Evolutionary conservation across 2,888 invertebrate genomes (phyloP).

Genomic region (Rosalia funebris): DNA sequence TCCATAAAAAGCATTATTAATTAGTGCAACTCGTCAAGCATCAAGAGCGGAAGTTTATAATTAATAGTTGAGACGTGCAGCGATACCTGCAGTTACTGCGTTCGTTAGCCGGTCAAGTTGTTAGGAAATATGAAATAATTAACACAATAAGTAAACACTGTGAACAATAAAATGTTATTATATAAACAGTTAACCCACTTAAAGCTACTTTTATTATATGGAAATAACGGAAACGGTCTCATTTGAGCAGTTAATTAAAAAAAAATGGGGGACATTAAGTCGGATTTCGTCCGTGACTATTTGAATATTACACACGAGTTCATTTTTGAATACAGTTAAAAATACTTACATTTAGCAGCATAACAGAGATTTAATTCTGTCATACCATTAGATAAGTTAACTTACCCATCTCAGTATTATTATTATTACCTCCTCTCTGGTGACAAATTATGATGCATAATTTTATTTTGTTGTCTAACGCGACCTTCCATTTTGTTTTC

Average conservation of each 20-base stretch:
- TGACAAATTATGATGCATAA: no score
- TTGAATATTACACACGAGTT: no score
- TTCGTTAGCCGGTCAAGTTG: constrained; percentile 5
- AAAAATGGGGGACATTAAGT: not conserved
- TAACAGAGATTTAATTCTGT: no score
- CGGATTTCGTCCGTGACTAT: no score
- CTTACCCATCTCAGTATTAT: no score
- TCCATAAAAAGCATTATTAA: constrained; percentile 18
- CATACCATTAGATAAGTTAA: no score
- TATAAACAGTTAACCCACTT: constrained; percentile 2
- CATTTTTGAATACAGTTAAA: no score
- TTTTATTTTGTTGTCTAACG: no score
- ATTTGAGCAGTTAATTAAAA: not conserved
- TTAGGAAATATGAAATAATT: not conserved
- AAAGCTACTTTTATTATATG: not conserved
- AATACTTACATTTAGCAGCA: no score
- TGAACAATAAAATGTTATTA: constrained; percentile 5
- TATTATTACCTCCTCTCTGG: no score
- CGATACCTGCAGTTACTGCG: constrained; percentile 7
- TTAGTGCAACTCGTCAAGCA: constrained; percentile 19
- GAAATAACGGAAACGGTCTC: not conserved
- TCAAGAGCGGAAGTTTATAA: constrained; percentile 17
- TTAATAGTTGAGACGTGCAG: constrained; percentile 3
- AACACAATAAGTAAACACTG: not conserved
- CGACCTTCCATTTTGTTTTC: no score